A percentile compares a stretch with the other conserved stretches of the same genome.
Conservation (phyloP, 2,888 invertebrate genomes). For the Sturmia bella region DNA sequence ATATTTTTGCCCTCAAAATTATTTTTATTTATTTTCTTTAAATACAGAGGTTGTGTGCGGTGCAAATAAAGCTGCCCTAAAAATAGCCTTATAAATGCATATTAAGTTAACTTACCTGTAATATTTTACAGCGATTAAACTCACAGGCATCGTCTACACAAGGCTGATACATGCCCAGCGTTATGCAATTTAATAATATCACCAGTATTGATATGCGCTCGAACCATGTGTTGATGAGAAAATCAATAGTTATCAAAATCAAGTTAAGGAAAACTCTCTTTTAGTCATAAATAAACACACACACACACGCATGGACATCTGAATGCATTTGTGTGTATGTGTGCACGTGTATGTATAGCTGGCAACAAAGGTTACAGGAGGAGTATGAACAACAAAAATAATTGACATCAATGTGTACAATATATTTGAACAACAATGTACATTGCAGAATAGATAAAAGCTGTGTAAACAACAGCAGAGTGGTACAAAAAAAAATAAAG, state of each 20-base stretch:
- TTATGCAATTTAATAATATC: conserved; percentile 98
- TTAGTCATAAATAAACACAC: background rate
- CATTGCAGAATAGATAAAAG: background rate
- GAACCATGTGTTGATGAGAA: conserved; percentile 91
- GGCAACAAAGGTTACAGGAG: conserved; percentile 1
- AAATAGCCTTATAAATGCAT: conserved; percentile 1
- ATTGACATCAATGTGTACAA: conserved; percentile 29
- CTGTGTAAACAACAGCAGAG: too few relatives aligned
- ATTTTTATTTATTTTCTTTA: too few relatives aligned
- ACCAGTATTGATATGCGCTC: conserved; percentile 99
- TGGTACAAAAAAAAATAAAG: too few relatives aligned
- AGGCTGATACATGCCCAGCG: conserved; percentile 99
- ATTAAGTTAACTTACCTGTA: conserved; percentile 87
- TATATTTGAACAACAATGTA: conserved; percentile 21
- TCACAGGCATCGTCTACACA: conserved; percentile 97
- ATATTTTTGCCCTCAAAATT: too few relatives aligned
- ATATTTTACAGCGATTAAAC: conserved; percentile 93
- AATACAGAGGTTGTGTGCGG: too few relatives aligned
- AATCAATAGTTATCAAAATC: conserved; percentile 72
- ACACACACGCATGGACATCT: background rate
- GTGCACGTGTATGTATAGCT: background rate
- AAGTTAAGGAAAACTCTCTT: conserved; percentile 58
- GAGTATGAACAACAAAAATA: background rate
- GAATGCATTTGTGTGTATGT: background rate
- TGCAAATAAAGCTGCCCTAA: background rate